Percentiles rank a stretch among this genome's conserved stretches.
phyloP scores from a whole-genome alignment of 2,113 vertebrate species.

The Glaucomys volans region DNA sequence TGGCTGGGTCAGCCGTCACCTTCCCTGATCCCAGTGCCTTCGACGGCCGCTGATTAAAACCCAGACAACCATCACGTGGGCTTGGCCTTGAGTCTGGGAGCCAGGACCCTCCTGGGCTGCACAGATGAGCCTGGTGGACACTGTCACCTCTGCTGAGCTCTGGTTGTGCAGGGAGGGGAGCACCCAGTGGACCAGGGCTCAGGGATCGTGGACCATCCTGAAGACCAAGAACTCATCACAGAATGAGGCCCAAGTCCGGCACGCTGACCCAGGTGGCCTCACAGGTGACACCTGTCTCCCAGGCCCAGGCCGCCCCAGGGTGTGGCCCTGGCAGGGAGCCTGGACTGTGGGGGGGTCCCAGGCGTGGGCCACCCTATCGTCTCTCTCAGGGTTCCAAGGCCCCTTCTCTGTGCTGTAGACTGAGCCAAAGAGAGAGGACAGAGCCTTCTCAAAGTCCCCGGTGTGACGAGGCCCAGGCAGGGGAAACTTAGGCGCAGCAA shows the following conservation, averaged over 20 bases:
- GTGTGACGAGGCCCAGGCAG: not conserved
- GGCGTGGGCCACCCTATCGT: not conserved
- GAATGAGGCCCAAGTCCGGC: not conserved
- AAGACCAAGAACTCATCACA: not conserved
- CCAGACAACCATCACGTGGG: conserved; percentile 79
- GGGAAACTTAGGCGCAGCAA: not conserved
- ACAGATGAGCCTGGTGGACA: conserved; percentile 81
- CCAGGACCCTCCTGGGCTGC: conserved; percentile 81
- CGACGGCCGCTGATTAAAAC: conserved; percentile 87
- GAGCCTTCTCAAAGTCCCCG: not conserved
- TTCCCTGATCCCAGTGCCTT: conserved; percentile 90
- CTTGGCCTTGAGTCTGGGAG: conserved; percentile 85
- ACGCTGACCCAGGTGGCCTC: too few species aligned
- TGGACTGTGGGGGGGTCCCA: not conserved
- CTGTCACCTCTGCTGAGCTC: conserved; percentile 71
- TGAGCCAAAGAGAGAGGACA: not conserved
- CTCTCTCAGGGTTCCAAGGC: not conserved
- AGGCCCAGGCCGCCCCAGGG: not conserved
- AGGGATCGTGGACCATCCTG: fast-evolving
- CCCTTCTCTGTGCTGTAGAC: not conserved
- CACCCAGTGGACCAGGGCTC: not conserved
- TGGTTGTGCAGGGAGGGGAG: conserved; percentile 76
- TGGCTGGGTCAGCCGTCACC: conserved; percentile 94
- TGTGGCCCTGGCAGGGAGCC: not conserved
- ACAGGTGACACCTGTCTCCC: not conserved